Evolutionary conservation across 1,140 invertebrate species (phyloP).

Genomic region (Cephus cinctus): DNA sequence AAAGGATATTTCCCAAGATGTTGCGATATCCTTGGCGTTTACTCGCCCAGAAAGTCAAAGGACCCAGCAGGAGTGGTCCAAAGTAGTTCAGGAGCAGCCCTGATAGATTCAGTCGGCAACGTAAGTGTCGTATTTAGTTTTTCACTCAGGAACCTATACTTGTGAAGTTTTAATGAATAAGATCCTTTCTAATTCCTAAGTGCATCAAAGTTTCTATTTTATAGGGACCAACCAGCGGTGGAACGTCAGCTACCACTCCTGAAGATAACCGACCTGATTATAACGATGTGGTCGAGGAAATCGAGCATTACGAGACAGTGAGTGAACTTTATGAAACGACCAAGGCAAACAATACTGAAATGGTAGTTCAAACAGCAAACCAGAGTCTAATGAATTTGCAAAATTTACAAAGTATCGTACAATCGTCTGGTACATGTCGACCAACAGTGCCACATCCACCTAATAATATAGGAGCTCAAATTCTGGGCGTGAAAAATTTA

Average conservation of each 20-base stretch:
- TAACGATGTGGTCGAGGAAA: slow-evolving; percentile 18
- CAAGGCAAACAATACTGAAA: slow-evolving; percentile 27
- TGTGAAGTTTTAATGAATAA: too few relatives aligned
- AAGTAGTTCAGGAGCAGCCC: slow-evolving; percentile 48
- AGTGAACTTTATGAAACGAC: slow-evolving; percentile 26
- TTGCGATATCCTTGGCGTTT: slow-evolving; percentile 49
- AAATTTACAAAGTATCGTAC: slow-evolving; percentile 36
- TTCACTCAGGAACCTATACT: too few relatives aligned
- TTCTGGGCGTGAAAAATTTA: slow-evolving; percentile 47
- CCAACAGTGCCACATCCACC: slow-evolving; percentile 9
- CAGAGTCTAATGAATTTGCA: slow-evolving; percentile 47
- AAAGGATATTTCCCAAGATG: slow-evolving; percentile 56
- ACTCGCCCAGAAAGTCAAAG: slow-evolving; percentile 47
- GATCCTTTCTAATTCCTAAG: too few relatives aligned
- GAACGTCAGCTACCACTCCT: slow-evolving; percentile 22
- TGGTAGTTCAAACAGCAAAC: slow-evolving; percentile 32
- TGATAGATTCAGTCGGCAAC: slow-evolving; percentile 46
- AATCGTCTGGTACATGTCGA: slow-evolving; percentile 19
- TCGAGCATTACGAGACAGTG: slow-evolving; percentile 20
- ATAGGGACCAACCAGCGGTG: slow-evolving; percentile 28
- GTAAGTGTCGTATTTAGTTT: slow-evolving; percentile 25
- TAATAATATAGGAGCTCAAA: slow-evolving; percentile 29
- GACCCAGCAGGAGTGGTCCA: slow-evolving; percentile 44
- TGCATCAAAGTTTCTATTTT: too few relatives aligned
- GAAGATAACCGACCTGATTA: slow-evolving; percentile 21